Evolutionary conservation across 2,888 invertebrate genomes (phyloP), one percentile per base, ranked within the genome.

Genomic region (Amblyjoppa proteus): DNA sequence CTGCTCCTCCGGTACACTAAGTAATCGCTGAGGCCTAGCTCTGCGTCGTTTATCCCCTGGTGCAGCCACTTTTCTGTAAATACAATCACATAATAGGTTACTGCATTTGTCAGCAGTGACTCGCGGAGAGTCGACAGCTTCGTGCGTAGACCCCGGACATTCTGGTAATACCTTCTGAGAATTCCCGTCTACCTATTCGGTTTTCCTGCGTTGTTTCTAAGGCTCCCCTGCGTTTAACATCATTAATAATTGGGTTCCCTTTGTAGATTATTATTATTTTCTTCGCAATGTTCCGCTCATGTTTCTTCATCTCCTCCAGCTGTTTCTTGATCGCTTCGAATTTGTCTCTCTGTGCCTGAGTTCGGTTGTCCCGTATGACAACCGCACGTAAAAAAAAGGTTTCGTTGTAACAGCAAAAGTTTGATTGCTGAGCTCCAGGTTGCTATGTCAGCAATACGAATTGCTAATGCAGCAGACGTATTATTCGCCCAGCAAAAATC

Each of bases 91-190:
- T 53, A 2, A 16, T 53, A n/a, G 2, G 9, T 20, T n/a, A 16
- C 2, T 4, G 53, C 2, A 20, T 16, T 53, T 5, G 53, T n/a
- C n/a, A n/a, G 53, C 1, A 16, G 2, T n/a, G 53, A 16, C 16
- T 53, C n/a, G 4, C 61, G 38, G 3, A 75, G 13, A 4, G 31
- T 28, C 4, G 31, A n/a, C 3, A 75, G 38, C 64, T 75, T 61
- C 1, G 76, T 75, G 56, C 76, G 56, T 13, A 75, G 38, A 1
- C 76, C 75, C 3, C 76, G 31, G 7, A 75, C 76, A 16, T 75
- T 75, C 7, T 75, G 76, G 38, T 58, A 28, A n/a, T 38, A 75
- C 6, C 61, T 9, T 20, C 16, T 9, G 53, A 49, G 49, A 7
- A 13, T 49, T 13, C 49, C 49, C 11, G 49, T 49, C 49, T 49